Evolutionary conservation across 2,888 invertebrate species (phyloP).

Genomic region (Schizotus pectinicornis): DNA sequence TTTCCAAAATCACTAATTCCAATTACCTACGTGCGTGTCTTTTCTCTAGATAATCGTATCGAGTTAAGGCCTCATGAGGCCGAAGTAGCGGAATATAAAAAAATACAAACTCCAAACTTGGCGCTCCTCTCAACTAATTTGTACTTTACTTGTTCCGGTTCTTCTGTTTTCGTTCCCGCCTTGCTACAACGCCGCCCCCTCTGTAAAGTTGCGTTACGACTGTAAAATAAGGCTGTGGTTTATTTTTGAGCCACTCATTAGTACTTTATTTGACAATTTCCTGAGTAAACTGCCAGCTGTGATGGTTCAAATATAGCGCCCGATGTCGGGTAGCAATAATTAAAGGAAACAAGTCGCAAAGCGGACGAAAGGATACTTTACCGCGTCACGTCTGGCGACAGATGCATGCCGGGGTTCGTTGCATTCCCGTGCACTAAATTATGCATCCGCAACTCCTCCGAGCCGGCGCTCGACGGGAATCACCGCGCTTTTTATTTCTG

Average conservation of each 20-base stretch:
- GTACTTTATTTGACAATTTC: conserved; percentile 30
- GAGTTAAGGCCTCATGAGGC: no score
- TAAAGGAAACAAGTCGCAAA: conserved; percentile 6
- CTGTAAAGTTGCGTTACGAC: background rate
- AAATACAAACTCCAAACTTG: no score
- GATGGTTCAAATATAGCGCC: conserved; percentile 22
- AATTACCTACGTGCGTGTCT: no score
- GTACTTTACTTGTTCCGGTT: no score
- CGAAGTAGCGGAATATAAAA: no score
- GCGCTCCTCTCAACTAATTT: no score
- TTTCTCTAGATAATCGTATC: no score
- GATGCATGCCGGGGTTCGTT: conserved; percentile 12
- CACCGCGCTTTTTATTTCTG: conserved; percentile 7
- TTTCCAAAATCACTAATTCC: no score
- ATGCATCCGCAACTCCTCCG: conserved; percentile 3
- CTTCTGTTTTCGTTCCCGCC: no score
- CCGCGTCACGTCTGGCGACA: conserved; percentile 16
- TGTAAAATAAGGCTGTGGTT: conserved; percentile 18
- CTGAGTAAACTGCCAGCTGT: conserved; percentile 25
- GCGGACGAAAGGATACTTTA: conserved; percentile 8
- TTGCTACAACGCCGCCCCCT: background rate
- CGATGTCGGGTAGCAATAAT: conserved; percentile 16
- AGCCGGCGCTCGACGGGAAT: background rate
- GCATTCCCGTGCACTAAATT: conserved; percentile 14
- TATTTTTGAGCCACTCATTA: conserved; percentile 28